Conservation (phyloP, 2,888 invertebrate species). For the Scaeva pyrastri region DNA sequence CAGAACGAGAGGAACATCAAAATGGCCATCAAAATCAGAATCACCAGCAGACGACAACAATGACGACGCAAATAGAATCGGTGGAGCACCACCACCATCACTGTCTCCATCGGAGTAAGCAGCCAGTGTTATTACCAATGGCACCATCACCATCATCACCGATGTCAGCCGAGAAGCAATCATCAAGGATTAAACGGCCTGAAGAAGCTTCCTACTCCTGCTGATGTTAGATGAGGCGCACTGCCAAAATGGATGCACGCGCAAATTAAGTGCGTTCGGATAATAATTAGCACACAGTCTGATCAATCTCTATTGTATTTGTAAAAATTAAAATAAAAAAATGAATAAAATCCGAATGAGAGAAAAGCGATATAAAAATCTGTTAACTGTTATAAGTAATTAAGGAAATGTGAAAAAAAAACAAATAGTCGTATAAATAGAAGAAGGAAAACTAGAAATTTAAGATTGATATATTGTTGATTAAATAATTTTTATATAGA, state of each 20-base stretch:
- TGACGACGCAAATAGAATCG: constrained; percentile 1
- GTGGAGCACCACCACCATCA: constrained; percentile 52
- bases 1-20: constrained; percentile 60
- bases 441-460: constrained; percentile 16
- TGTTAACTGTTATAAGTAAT: constrained; percentile 69
- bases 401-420: constrained; percentile 45
- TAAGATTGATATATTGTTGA: constrained; percentile 53
- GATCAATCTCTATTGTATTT: constrained; percentile 80
- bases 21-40: constrained; percentile 52
- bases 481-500: constrained; percentile 51
- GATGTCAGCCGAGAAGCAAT: constrained; percentile 14
- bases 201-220: constrained; percentile 21
- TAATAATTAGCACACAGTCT: constrained; percentile 76
- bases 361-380: constrained; percentile 24
- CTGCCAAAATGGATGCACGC: constrained; percentile 18
- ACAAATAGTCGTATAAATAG: constrained; percentile 2
- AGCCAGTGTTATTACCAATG: constrained; percentile 57
- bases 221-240: constrained; percentile 61
- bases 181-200: constrained; percentile 44
- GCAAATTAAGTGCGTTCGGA: constrained; percentile 45
- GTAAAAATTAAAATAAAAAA: constrained; percentile 59
- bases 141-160: constrained; percentile 10
- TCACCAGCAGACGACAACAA: constrained; percentile 18
- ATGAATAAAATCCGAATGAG: constrained; percentile 8
- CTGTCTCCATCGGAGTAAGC: constrained; percentile 55